A percentile compares a stretch with the other conserved stretches of the same genome.
Evolutionary conservation across 1,140 invertebrate genomes (phyloP).

Genomic region (Mizuhopecten yessoensis): DNA sequence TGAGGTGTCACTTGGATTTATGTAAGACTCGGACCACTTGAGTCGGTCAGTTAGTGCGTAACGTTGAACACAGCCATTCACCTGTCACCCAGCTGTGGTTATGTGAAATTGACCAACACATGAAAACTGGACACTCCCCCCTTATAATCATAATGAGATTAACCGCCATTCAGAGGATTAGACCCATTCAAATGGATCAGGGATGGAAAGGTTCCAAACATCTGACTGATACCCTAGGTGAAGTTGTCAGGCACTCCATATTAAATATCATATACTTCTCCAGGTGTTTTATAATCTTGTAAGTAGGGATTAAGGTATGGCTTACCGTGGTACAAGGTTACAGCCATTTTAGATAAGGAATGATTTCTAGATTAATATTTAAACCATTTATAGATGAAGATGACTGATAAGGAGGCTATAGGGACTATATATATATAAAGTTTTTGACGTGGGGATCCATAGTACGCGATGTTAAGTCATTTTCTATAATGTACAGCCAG

Average conservation of each 20-base stretch:
- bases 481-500: not conserved
- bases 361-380: conserved; percentile 13
- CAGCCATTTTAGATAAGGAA: not conserved
- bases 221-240: not conserved
- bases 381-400: conserved; percentile 1
- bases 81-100: too few relatives aligned
- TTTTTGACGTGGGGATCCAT: too few relatives aligned
- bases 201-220: conserved; percentile 1
- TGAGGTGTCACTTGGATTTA: conserved; percentile 8
- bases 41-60: not conserved
- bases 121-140: not conserved
- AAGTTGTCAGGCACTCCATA: not conserved
- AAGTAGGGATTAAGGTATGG: conserved; percentile 11
- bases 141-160: conserved; percentile 10
- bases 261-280: not conserved
- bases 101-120: not conserved
- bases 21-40: conserved; percentile 3
- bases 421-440: not conserved
- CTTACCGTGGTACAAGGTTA: conserved; percentile 11
- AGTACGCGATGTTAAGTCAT: not conserved
- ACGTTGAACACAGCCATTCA: not conserved
- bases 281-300: not conserved
- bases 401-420: not conserved
- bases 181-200: not conserved
- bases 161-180: not conserved